phyloP scores from a whole-genome alignment of 2,888 invertebrate species.

The Alsophila aescularia region DNA sequence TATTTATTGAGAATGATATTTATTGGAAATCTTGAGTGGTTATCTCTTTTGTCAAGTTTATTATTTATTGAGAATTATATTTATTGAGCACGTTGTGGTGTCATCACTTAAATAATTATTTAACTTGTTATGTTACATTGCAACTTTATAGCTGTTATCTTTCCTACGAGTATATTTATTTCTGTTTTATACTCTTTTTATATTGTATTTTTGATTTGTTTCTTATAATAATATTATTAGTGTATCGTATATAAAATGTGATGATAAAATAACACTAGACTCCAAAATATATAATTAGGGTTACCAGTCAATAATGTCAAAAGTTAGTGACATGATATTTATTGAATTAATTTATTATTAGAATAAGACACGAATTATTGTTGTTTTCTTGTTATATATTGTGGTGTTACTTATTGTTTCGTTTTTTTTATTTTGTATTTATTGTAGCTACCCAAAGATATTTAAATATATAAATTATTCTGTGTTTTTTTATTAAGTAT shows the following conservation, averaged over 20 bases:
- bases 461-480: background rate
- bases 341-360: conserved; percentile 49
- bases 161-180: background rate
- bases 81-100: background rate
- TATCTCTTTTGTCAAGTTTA: background rate
- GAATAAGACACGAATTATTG: conserved; percentile 36
- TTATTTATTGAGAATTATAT: conserved; percentile 1
- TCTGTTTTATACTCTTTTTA: background rate
- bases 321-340: conserved; percentile 13
- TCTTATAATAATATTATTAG: background rate
- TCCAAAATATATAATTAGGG: background rate
- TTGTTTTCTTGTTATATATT: conserved; percentile 1
- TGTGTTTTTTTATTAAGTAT: background rate
- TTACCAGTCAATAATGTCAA: conserved; percentile 9
- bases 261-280: background rate
- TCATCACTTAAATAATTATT: background rate
- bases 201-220: background rate
- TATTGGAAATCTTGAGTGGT: background rate
- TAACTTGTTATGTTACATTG: background rate
- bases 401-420: background rate
- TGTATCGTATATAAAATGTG: background rate
- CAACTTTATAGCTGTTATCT: background rate
- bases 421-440: background rate
- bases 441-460: background rate
- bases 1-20: conserved; percentile 1